Evolutionary conservation across 2,113 vertebrate species (phyloP).

Genomic region (Vombatus ursinus): DNA sequence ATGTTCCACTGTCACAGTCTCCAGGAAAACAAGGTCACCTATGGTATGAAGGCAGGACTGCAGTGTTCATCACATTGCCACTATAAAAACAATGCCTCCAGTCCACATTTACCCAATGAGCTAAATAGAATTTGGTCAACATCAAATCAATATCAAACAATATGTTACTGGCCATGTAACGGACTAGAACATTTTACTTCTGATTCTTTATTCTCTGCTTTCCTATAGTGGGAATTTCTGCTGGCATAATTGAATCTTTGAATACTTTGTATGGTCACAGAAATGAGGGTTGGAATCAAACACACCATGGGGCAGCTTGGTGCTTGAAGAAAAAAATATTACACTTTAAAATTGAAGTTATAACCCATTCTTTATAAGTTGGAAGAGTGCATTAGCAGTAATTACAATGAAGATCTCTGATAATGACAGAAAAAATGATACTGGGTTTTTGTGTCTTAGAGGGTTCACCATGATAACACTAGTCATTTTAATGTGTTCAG

Average conservation of each 20-base stretch:
- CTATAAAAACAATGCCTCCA: neutral
- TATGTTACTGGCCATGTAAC: neutral
- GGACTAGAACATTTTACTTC: slow-evolving; percentile 8
- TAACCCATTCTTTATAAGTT: neutral
- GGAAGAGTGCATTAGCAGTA: neutral
- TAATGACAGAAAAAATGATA: slow-evolving; percentile 30
- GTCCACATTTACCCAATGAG: neutral
- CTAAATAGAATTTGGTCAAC: neutral
- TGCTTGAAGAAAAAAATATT: slow-evolving; percentile 10
- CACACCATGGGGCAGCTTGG: neutral
- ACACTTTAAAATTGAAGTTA: slow-evolving; percentile 30
- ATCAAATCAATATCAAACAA: neutral
- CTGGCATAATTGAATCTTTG: slow-evolving; percentile 20
- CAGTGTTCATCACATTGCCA: neutral
- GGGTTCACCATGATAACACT: neutral
- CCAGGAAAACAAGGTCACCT: neutral
- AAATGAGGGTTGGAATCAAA: neutral
- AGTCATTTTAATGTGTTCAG: slow-evolving; percentile 15
- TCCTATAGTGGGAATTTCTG: neutral
- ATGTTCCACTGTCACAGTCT: neutral
- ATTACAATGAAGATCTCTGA: neutral
- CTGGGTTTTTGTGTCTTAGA: neutral
- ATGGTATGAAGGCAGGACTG: neutral
- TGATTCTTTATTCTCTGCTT: neutral
- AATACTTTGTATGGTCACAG: neutral